Base-by-base conservation (phyloP, 2,888 invertebrate genomes). In the Tetranychus truncatus region DNA sequence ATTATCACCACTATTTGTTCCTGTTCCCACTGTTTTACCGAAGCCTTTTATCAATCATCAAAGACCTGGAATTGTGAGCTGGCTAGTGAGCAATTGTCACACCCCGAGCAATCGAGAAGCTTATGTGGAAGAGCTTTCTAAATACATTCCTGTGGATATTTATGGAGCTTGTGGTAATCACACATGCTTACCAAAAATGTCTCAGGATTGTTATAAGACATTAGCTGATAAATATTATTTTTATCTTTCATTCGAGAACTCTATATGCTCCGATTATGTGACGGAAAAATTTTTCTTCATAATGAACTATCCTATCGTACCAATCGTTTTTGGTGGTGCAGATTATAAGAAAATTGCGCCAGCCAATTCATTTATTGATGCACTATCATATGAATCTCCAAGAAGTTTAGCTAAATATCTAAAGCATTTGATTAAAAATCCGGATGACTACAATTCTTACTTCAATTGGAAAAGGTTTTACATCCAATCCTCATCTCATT, bases 31-130 rank as follows among this genome's bases (percentile, higher is more conserved):
- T 18, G 9, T 24, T 11, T 6, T 20, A 9, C 76, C 76, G 6
- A 76, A 77, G 6, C 20, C 24, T 8, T 75, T 74, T 3, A 76
- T 74, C 20, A 76, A 76, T 8, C n/a, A 45, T 3, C 24, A 77
- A 21, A 71, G 74, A 66, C 80, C 78, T 76, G 81, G 82, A 76
- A 79, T 81, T 78, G 82, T 82, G 9, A 83, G 83, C 1, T 83
- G 83, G 83, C 82, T 84, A 77, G 83, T 83, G 11, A 83, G 83
- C 20, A 83, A 83, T 78, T 84, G 84, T 76, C 81, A 81, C 7
- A 82, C 83, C 6, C 79, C 81, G 18, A 82, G 83, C 76, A 80
- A 80, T 2, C 80, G 83, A 18, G 78, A 81, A 45, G 80, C 80
- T 65, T 82, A 80, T 76, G 83, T 81, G 6, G 76, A 79, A 15